Base-by-base conservation (phyloP, 2,888 invertebrate species). In the Leptinotarsa tumamoca region DNA sequence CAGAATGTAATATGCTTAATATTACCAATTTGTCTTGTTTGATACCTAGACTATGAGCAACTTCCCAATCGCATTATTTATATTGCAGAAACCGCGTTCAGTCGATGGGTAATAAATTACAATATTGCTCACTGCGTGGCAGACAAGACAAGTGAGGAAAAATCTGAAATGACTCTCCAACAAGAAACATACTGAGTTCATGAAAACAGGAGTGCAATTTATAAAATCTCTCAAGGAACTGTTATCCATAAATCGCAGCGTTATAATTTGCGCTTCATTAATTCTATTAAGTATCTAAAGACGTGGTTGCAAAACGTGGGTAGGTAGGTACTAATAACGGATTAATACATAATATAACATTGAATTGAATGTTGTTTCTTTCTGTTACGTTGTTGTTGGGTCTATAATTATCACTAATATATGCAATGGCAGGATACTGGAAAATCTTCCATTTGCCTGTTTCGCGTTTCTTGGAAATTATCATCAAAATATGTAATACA, bases 301-400 rank as follows among this genome's bases (percentile, higher is more conserved):
- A 68, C 68, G 33, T 54, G 51, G 18, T 68, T 51, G 68, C 23
- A 27, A 51, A 54, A 70, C 58, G 49, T 70, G 61, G 70, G 70
- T 70, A 49, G 70, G 70, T 70, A 49, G 70, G 49, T 33, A 70
- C 17, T 70, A 70, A 70, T 70, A 17, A 69, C 56, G 15, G 54
- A 56, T 23, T 18, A 68, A 51, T 69, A 4, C 52, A 15, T 17
- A 15, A n/a, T 14, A 51, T 68, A 50, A n/a, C 43, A 70, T 58
- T 18, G 18, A 63, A 63, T 63, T 63, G 33, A 17, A 13, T n/a
- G 43, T 17, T 23, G 14, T 58, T 58, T 58, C 18, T 58, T 58
- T 54, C 18, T 5, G 2, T 33, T 33, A 33, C 33, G 7, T 7
- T 33, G 33, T n/a, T 18, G 7, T 54, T 4, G 18, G 18, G 54